Evolutionary conservation across 1,140 invertebrate species (phyloP), one percentile per base, ranked within the genome.

Genomic region (Drosophila pachea): DNA sequence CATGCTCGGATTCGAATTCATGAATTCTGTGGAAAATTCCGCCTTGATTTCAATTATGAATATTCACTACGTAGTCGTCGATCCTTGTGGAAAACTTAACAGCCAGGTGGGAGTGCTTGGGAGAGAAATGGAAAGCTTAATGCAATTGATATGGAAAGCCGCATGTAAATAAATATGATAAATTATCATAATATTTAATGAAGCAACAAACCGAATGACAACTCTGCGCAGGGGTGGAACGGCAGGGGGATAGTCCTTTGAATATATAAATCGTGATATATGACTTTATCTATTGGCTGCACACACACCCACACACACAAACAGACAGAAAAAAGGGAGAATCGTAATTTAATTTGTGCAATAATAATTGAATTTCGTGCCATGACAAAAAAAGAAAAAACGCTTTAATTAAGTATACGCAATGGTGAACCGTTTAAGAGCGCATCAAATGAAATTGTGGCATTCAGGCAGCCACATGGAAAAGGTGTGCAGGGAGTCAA

Each of bases 131-230:
- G n/a, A 8, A 12, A 55, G 42, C 29, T 40, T 70, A 70, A 78
- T 73, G 70, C 73, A 78, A 73, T 70, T 70, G 69, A 75, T 83
- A 62, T 69, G 4, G n/a, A 58, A 86, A 81, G 76, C 73, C 81
- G 79, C 76, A 86, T 84, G 76, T 74, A 84, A 86, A 86, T 81
- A 86, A 86, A 86, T 86, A 81, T 86, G 74, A 65, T 70, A 86
- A 86, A 86, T 86, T 86, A 86, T 86, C 81, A 75, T 76, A 81
- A 86, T 86, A 86, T 86, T 86, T 86, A 86, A 86, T 86, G 81
- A 86, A 79, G 65, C 79, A 83, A 84, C 79, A 83, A 83, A 79
- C 79, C 79, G 68, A 72, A 83, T 78, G 74, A 78, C 78, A 83
- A 83, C 64, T 63, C 22, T 22, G 22, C 22, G 22, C 1, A 22